Conservation (phyloP, 2,113 vertebrate species). For the Melanotaenia duboulayi region DNA sequence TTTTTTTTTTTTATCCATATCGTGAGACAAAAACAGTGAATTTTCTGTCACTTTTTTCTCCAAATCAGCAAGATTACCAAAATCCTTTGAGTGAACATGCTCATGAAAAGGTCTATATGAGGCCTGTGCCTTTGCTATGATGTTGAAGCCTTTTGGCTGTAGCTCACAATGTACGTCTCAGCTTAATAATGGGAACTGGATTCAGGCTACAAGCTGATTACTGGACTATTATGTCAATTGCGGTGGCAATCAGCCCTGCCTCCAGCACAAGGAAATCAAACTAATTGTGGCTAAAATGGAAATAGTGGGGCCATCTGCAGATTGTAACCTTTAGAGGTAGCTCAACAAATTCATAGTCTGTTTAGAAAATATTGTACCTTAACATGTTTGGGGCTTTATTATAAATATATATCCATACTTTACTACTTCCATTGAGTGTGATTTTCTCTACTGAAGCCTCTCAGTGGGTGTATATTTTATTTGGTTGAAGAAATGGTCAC, state of each 20-base stretch:
- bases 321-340: background rate
- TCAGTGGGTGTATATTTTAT: background rate
- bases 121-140: constrained; percentile 11
- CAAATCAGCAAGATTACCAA: constrained; percentile 23
- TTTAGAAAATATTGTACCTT: background rate
- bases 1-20: background rate
- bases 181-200: constrained; percentile 34
- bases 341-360: background rate
- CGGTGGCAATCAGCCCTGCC: constrained; percentile 27
- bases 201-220: constrained; percentile 51
- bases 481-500: constrained; percentile 3
- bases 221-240: constrained; percentile 53
- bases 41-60: constrained; percentile 9
- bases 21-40: background rate
- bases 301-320: constrained; percentile 8
- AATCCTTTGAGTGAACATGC: background rate
- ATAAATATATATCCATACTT: background rate
- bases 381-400: background rate
- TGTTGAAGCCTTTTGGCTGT: constrained; percentile 24
- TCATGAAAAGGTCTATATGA: background rate
- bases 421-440: background rate
- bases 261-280: constrained; percentile 21
- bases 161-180: background rate
- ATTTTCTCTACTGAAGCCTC: constrained; percentile 1
- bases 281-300: constrained; percentile 10